A percentile compares a stretch with the other conserved stretches of the same genome.
Evolutionary conservation across 2,113 vertebrate species (phyloP).

Genomic region (Crotalus tigris): DNA sequence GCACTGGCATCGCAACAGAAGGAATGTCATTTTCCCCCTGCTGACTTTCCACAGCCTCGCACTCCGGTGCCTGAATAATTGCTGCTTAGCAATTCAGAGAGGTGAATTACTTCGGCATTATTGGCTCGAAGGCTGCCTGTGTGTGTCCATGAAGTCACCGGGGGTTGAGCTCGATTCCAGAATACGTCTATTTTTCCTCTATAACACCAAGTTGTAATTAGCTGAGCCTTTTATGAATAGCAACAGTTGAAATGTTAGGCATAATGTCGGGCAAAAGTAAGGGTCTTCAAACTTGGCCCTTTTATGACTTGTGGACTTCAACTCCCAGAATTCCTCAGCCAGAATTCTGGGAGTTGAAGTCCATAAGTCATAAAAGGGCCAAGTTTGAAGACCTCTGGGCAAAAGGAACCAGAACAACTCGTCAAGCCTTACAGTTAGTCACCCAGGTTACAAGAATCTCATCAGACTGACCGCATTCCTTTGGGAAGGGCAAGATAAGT

Average conservation of each 20-base stretch:
- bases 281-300: too few relatives aligned
- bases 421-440: not conserved
- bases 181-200: not conserved
- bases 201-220: not conserved
- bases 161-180: not conserved
- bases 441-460: not conserved
- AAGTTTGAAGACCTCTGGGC: too few relatives aligned
- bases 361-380: too few relatives aligned
- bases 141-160: not conserved
- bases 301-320: too few relatives aligned
- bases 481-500: not conserved
- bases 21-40: not conserved
- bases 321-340: too few relatives aligned
- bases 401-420: not conserved
- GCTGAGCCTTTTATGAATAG: not conserved
- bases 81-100: not conserved
- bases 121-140: not conserved
- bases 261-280: not conserved
- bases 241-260: not conserved
- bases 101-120: not conserved
- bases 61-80: not conserved
- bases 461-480: not conserved
- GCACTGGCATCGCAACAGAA: not conserved
- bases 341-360: too few relatives aligned
- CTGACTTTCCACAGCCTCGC: not conserved